Evolutionary conservation across 2,888 invertebrate genomes (phyloP), one percentile per base, ranked within the genome.

Genomic region (Zygogramma bicolorata): DNA sequence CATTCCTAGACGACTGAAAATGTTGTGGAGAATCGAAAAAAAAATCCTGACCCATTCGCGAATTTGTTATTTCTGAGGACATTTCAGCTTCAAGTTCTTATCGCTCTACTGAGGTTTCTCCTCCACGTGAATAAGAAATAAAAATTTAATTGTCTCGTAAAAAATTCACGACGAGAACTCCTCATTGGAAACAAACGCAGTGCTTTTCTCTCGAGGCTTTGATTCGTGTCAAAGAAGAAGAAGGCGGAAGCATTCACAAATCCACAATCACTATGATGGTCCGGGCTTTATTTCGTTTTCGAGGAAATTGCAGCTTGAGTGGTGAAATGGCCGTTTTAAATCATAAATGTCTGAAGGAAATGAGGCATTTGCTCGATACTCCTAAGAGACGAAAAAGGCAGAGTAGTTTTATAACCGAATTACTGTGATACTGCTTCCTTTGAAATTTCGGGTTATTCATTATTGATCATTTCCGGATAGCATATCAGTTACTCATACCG

Each of bases 241-340:
- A 15, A 46, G 13, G 15, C 63, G 29, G 46, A 63, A 46, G 63
- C 31, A 4, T 46, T 46, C 31, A 20, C 29, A 29, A 63, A 63
- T 63, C 49, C 63, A 63, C 49, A 63, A 46, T 49, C 15, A 63
- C 46, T 29, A 63, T 31, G 65, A 73, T 69, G 74, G 74, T 69
- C 72, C 70, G 46, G 57, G 68, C 70, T 74, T 76, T 74, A 74
- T 75, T 77, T 69, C 72, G 65, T 75, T 75, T 71, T 69, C 71
- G 66, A 72, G 76, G 73, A 77, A 77, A 76, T 75, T 75, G 74
- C 73, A 69, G 75, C 70, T 73, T 69, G 73, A 75, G 73, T 75
- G 75, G 75, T 62, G 70, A 71, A 75, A 75, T 73, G 73, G 73
- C 71, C 58, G 73, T 76, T 76, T 74, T 76, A 76, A 78, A 75